phyloP scores from a whole-genome alignment of 2,113 vertebrate species.

The Pelobates fuscus region DNA sequence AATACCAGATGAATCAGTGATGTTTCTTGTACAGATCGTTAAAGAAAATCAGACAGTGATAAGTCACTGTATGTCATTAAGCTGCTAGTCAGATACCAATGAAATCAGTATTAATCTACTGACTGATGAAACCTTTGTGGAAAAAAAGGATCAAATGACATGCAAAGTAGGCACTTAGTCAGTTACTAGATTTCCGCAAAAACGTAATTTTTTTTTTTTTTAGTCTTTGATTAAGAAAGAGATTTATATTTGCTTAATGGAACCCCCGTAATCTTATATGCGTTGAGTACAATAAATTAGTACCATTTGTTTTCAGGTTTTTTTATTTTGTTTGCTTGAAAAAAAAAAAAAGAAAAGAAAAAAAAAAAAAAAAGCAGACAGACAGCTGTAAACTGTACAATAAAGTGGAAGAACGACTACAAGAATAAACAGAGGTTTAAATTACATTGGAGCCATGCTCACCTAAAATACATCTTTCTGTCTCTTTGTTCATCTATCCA shows the following conservation, averaged over 20 bases:
- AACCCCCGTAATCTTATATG: neutral
- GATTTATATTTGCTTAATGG: neutral
- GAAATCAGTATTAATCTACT: neutral
- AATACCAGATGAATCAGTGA: conserved; percentile 22
- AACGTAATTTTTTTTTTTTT: no score
- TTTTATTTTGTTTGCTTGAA: no score
- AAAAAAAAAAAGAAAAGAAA: no score
- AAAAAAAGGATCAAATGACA: neutral
- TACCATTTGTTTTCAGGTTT: neutral
- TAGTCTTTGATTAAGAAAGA: no score
- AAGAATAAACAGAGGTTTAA: no score
- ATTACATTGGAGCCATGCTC: no score
- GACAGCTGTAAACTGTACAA: no score
- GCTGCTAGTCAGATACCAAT: neutral
- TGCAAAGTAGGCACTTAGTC: neutral
- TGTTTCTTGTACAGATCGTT: neutral
- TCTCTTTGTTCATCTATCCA: no score
- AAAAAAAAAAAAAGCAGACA: no score
- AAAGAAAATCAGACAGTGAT: neutral
- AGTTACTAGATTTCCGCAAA: conserved; percentile 10
- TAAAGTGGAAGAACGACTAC: no score
- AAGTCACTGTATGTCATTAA: neutral
- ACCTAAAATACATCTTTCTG: no score
- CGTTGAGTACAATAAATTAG: neutral
- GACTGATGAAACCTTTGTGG: neutral